phyloP scores from a whole-genome alignment of 2,888 invertebrate species.

The Timema podura region DNA sequence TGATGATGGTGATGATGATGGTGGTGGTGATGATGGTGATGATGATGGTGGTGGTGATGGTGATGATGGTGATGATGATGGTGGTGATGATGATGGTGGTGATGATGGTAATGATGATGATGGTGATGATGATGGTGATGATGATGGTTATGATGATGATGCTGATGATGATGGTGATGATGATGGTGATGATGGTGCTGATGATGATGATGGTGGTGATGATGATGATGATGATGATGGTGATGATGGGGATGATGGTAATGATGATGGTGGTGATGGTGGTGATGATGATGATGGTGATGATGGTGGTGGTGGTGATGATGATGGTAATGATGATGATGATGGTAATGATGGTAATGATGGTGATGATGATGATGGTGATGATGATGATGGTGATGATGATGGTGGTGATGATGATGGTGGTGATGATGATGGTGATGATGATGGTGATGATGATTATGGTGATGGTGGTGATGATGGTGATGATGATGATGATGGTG shows the following conservation, averaged over 20 bases:
- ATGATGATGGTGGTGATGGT: no score
- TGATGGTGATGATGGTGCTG: no score
- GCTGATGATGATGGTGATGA: no score
- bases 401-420: neutral
- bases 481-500: no score
- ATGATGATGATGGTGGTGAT: no score
- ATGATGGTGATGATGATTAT: no score
- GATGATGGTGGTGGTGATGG: neutral
- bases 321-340: slow-evolving; percentile 1
- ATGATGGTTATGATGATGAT: no score
- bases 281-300: no score
- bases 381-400: neutral
- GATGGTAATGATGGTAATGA: neutral
- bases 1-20: neutral
- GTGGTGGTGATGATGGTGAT: neutral
- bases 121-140: no score
- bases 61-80: neutral
- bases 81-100: neutral
- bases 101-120: neutral
- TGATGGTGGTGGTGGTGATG: neutral
- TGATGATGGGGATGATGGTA: no score
- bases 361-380: neutral
- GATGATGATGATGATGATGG: no score
- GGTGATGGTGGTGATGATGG: no score
- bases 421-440: neutral